Evolutionary conservation across 2,113 vertebrate species (phyloP).

Genomic region (Pelusios castaneus): DNA sequence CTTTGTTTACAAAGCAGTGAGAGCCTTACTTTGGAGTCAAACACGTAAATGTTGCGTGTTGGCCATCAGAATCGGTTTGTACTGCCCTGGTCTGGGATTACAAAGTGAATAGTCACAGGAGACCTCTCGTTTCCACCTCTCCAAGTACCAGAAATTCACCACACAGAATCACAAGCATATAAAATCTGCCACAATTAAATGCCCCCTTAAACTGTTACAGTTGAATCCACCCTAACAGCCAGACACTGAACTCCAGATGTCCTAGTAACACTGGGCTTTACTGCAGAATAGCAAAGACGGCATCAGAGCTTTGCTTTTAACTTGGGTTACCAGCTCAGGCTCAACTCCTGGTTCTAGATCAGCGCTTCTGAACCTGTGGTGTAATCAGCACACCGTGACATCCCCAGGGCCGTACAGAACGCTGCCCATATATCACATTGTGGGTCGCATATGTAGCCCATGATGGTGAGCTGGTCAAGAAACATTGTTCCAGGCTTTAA

Average conservation of each 20-base stretch:
- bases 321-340: no score
- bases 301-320: no score
- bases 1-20: neutral
- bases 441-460: no score
- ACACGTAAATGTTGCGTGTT: neutral
- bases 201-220: neutral
- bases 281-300: no score
- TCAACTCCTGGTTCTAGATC: no score
- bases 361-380: no score
- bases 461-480: no score
- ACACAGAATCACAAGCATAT: fast-evolving
- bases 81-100: neutral
- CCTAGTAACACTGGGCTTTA: neutral
- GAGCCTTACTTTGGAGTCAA: neutral
- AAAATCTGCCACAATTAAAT: neutral
- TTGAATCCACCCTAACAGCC: neutral
- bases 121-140: neutral
- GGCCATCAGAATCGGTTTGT: neutral
- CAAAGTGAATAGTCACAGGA: neutral
- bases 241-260: neutral
- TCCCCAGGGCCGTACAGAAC: no score
- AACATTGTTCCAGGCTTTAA: no score
- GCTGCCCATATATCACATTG: no score
- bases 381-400: no score
- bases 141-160: neutral